Evolutionary conservation across 92 coral and sea anemone species (phyloP).

Genomic region (Bergia sp.): DNA sequence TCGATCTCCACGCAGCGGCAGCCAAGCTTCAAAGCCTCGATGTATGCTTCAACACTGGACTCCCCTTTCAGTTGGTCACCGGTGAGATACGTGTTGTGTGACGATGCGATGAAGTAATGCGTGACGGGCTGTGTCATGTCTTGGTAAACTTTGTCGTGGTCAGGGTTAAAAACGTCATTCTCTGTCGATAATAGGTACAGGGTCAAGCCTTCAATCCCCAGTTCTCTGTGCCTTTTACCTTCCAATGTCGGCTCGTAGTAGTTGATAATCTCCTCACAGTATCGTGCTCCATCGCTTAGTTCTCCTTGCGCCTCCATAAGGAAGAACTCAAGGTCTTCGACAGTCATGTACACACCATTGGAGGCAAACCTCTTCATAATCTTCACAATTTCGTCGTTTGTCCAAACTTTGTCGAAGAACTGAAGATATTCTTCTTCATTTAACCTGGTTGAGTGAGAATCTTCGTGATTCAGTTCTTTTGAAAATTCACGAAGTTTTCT

Average conservation of each 20-base stretch:
- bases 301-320: conserved; percentile 44
- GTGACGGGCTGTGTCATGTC: conserved; percentile 75
- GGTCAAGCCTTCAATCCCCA: conserved; percentile 63
- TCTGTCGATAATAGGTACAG: conserved; percentile 66
- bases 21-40: conserved; percentile 62
- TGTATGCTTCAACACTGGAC: conserved; percentile 65
- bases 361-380: conserved; percentile 49
- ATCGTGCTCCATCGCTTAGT: conserved; percentile 23
- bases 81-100: conserved; percentile 76
- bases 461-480: conserved; percentile 3
- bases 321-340: conserved; percentile 58
- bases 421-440: conserved; percentile 43
- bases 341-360: conserved; percentile 46
- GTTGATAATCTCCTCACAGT: conserved; percentile 48
- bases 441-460: neutral
- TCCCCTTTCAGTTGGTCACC: conserved; percentile 69
- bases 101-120: conserved; percentile 81
- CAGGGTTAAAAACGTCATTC: conserved; percentile 62
- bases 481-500: conserved; percentile 20
- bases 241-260: conserved; percentile 56
- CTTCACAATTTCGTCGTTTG: conserved; percentile 32
- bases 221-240: conserved; percentile 42
- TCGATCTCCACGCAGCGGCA: conserved; percentile 83
- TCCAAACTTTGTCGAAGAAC: conserved; percentile 40
- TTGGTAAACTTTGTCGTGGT: conserved; percentile 69